Evolutionary conservation across 2,113 vertebrate genomes (phyloP).

Genomic region (Pterophyllum scalare): DNA sequence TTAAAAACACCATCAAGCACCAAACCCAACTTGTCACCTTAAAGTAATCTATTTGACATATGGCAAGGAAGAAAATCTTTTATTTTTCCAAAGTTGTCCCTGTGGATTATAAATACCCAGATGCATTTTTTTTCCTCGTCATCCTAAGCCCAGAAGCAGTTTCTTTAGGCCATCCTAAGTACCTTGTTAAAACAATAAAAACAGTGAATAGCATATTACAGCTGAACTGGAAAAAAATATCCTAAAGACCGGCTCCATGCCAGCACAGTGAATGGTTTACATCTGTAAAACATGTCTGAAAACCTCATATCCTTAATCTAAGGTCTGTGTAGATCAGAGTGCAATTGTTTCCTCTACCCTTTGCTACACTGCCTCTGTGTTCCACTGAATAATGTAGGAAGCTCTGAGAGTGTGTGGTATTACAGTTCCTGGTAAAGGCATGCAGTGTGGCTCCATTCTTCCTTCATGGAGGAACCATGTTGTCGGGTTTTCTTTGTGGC

Average conservation of each 20-base stretch:
- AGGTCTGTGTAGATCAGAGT: slow-evolving; percentile 50
- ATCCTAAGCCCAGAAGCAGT: background rate
- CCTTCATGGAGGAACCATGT: slow-evolving; percentile 28
- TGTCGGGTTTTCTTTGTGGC: slow-evolving; percentile 36
- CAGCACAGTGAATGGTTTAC: slow-evolving; percentile 38
- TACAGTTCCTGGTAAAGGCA: slow-evolving; percentile 65
- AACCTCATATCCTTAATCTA: slow-evolving; percentile 50
- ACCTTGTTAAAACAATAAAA: background rate
- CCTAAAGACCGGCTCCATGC: slow-evolving; percentile 12
- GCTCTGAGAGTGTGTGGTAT: slow-evolving; percentile 65
- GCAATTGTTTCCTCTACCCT: slow-evolving; percentile 36
- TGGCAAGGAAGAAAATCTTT: background rate
- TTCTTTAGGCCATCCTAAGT: background rate
- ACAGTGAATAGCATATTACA: background rate
- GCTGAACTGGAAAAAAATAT: background rate
- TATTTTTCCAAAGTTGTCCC: background rate
- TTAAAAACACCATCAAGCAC: background rate
- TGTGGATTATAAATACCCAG: background rate
- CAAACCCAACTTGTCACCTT: background rate
- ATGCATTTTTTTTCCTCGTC: background rate
- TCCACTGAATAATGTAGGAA: slow-evolving; percentile 75
- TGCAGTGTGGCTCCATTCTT: slow-evolving; percentile 38
- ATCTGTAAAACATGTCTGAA: slow-evolving; percentile 50
- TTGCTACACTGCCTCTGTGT: slow-evolving; percentile 52
- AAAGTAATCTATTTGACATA: background rate